Evolutionary conservation across 2,113 vertebrate genomes (phyloP), one percentile per base, ranked within the genome.

Genomic region (Genyomyrus donnyi): DNA sequence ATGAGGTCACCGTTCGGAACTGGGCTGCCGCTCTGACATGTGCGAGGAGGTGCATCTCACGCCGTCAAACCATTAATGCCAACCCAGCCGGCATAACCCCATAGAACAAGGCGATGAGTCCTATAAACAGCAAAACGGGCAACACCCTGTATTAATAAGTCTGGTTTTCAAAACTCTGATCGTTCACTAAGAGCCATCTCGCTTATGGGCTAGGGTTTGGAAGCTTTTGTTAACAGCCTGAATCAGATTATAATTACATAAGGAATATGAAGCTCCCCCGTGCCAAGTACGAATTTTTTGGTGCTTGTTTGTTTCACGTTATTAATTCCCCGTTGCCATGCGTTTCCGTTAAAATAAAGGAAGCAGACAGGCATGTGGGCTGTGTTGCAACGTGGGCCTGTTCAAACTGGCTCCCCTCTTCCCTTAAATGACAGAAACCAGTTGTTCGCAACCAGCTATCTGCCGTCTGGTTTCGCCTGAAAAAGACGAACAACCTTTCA

Each of bases 1-100:
- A 92, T 93, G 90, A 92, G 48, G 89, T 86, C 87, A 91, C 70
- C 85, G 84, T 91, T 94, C 93, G 88, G 91, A 92, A 90, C 74
- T 19, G 21, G 48, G 84, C 46, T 49, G 89, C 35, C 90, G 49
- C 85, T 91, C 87, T 84, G 92, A 91, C 90, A 92, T 17, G 85
- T 91, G 91, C 91, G 93, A 93, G 92, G 91, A 94, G 92, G 91
- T 90, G 85, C 35, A 11, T 46, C 24, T 70, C 45, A 19, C 45
- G n/a, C 66, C 35, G n/a, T 84, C 21, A 45, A 53, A 89, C 24
- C 19, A 13, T 5, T 80, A 80, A 17, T 3, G 48, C 31, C 35
- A 49, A 49, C 83, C 42, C 13, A 10, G 42, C 19, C 45, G 13
- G n/a, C 62, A 2, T 31, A 11, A 70, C 62, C 62, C 62, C 10